Conservation (phyloP, 2,888 invertebrate species). For the Eupithecia pulchellata region DNA sequence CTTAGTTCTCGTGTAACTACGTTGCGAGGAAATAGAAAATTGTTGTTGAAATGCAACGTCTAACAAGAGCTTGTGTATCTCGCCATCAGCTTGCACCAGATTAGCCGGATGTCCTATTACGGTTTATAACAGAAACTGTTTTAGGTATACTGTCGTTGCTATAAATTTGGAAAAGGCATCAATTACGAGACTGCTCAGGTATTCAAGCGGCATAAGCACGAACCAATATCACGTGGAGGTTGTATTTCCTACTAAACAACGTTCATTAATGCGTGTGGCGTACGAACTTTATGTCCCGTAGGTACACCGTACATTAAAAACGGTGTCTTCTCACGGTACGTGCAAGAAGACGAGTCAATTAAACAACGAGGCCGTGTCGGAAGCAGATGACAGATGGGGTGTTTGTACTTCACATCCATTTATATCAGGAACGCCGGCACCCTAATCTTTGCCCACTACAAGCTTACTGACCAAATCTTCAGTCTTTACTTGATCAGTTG, state of each 20-base stretch:
- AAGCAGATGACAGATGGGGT: conserved; percentile 71
- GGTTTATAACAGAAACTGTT: conserved; percentile 31
- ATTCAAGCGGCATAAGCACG: conserved; percentile 35
- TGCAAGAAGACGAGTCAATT: conserved; percentile 65
- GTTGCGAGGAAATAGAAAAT: conserved; percentile 47
- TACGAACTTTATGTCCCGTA: conserved; percentile 35
- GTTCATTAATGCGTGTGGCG: conserved; percentile 36
- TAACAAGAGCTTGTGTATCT: conserved; percentile 48
- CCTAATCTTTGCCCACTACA: conserved; percentile 49
- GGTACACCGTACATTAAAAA: conserved; percentile 35
- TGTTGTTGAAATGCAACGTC: conserved; percentile 46
- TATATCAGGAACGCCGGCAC: conserved; percentile 49
- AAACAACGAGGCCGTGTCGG: conserved; percentile 65
- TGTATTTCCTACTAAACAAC: conserved; percentile 35
- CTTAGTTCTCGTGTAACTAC: conserved; percentile 43
- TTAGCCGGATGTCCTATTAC: conserved; percentile 46
- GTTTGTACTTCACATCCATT: conserved; percentile 51
- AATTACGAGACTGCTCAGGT: conserved; percentile 37
- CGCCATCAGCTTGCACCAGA: conserved; percentile 43
- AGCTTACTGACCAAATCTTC: conserved; percentile 26
- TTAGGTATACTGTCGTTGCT: conserved; percentile 18
- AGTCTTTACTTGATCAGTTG: no score
- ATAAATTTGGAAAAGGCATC: conserved; percentile 34
- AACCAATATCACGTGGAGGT: conserved; percentile 36
- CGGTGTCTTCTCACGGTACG: conserved; percentile 37